Evolutionary conservation across 2,888 invertebrate species (phyloP).

Genomic region (Dorcus hopei): DNA sequence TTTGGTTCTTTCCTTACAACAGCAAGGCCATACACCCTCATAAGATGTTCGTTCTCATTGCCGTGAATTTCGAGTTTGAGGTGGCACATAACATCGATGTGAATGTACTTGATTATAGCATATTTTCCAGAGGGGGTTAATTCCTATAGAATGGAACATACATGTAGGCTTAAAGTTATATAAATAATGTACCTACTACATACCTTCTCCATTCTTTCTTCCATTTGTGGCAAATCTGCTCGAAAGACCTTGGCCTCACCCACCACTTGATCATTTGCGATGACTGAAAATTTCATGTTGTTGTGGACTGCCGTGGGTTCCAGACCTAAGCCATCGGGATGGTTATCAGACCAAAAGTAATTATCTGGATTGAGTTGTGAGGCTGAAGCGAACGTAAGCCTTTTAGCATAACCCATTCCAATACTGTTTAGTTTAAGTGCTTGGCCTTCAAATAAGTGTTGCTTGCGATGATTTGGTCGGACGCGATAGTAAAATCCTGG

Average conservation of each 20-base stretch:
- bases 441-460: conserved; percentile 64
- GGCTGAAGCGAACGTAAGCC: conserved; percentile 69
- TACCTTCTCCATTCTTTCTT: conserved; percentile 61
- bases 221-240: conserved; percentile 65
- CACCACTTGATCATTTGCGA: conserved; percentile 56
- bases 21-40: conserved; percentile 67
- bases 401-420: conserved; percentile 74
- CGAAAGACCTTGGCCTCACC: conserved; percentile 68
- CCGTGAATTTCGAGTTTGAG: conserved; percentile 60
- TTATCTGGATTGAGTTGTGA: conserved; percentile 59
- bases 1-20: conserved; percentile 60
- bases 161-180: no score
- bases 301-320: conserved; percentile 65
- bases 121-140: conserved; percentile 39
- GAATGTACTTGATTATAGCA: conserved; percentile 63
- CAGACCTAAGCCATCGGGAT: conserved; percentile 68
- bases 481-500: conserved; percentile 73
- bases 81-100: conserved; percentile 67
- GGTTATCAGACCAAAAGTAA: conserved; percentile 76
- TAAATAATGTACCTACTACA: conserved; percentile 1
- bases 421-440: conserved; percentile 62
- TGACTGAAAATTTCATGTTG: conserved; percentile 63
- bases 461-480: conserved; percentile 62
- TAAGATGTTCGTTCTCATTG: conserved; percentile 58
- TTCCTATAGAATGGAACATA: conserved; percentile 32